Evolutionary conservation across 2,113 vertebrate species (phyloP).

Genomic region (Oreochromis niloticus): DNA sequence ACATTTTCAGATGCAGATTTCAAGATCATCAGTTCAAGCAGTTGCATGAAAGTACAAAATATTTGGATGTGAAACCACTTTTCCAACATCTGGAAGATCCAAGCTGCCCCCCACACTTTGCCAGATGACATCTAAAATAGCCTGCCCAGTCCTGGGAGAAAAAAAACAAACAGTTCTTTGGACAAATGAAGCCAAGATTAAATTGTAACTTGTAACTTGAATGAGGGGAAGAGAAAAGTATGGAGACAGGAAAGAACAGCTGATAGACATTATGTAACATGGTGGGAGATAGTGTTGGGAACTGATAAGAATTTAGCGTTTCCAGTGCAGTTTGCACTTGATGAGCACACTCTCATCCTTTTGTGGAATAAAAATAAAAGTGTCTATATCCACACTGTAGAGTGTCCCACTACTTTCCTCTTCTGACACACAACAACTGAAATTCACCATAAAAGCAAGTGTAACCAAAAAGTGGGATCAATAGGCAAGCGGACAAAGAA

Average conservation of each 20-base stretch:
- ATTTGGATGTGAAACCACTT: background rate
- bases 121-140: background rate
- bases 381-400: background rate
- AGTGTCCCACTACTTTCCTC: background rate
- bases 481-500: background rate
- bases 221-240: background rate
- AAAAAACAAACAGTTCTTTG: background rate
- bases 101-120: background rate
- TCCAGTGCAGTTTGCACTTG: background rate
- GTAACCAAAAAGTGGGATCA: background rate
- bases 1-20: background rate
- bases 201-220: background rate
- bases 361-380: background rate
- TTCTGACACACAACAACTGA: background rate
- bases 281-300: background rate
- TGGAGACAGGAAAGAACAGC: background rate
- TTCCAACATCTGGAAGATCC: background rate
- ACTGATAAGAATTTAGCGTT: background rate
- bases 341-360: background rate
- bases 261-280: background rate
- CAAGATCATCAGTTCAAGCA: background rate
- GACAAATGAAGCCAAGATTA: background rate
- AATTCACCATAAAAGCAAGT: background rate
- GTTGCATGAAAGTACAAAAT: background rate
- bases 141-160: background rate